Evolutionary conservation across 2,888 invertebrate species (phyloP), one percentile per base, ranked within the genome.

Genomic region (Anthophora plumipes): DNA sequence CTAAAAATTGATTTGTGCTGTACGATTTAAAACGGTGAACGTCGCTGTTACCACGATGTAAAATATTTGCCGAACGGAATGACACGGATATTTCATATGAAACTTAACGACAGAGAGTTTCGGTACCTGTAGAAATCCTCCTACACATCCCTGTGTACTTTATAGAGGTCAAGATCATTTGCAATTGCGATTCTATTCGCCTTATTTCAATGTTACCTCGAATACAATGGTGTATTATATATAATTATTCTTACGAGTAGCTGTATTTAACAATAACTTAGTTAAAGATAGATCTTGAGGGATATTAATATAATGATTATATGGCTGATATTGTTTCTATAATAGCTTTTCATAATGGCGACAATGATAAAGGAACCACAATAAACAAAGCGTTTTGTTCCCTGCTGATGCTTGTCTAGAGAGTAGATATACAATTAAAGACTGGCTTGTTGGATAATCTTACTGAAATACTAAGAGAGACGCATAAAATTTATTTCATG

Each of bases 51-150:
- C 52, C 22, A 37, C 8, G 41, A 52, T 11, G 25, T 11, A 17
- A 67, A 68, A 67, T 55, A 14, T 76, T 55, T 50, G 46, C 17
- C 41, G 14, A 25, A 12, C 11, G 1, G 25, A 54, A 50, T 22
- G 68, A 50, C 31, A 48, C 46, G 17, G n/a, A n/a, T n/a, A n/a
- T 31, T 41, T 63, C 22, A 12, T 17, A 61, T 66, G 20, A 37
- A 63, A 57, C 7, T 39, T n/a, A 14, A 41, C 7, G 39, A 25
- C n/a, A 12, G 17, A n/a, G 11, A 50, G 22, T 39, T 12, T 63
- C 17, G 17, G 17, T 14, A 22, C n/a, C n/a, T n/a, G n/a, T 43
- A 12, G 22, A 50, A 52, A 63, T 64, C 11, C 48, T 46, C 0
- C 12, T 39, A 41, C 17, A 54, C n/a, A 14, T 46, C 25, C 14